These are phyloP conservation scores for Trichechus manatus DNA, from an alignment of 2,113 vertebrate species.

Conservation along the genomic window DNA sequence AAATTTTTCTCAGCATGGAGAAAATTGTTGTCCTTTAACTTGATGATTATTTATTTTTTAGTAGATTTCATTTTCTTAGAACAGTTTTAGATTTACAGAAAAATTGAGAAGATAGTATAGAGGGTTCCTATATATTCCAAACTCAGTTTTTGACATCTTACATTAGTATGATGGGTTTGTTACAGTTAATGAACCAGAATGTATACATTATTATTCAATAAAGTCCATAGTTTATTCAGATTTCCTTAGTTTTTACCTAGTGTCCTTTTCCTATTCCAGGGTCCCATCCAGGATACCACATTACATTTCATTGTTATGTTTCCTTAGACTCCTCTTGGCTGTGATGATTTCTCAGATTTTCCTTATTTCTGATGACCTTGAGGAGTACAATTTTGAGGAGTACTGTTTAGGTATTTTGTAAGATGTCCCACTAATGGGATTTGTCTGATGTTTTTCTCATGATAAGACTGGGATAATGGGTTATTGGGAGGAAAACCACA, in stretches of 20 bases:
- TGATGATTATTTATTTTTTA: slow-evolving; percentile 23
- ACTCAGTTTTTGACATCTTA: neutral
- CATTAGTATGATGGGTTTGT: neutral
- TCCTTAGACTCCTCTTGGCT: neutral
- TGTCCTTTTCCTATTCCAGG: neutral
- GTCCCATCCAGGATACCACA: neutral
- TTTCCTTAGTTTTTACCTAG: slow-evolving; percentile 2
- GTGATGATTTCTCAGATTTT: neutral
- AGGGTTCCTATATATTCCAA: neutral
- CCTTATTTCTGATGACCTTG: neutral
- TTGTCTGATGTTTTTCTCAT: neutral
- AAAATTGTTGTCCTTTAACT: neutral
- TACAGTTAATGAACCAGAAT: neutral
- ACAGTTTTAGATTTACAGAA: slow-evolving; percentile 8
- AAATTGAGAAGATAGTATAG: neutral
- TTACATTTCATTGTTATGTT: neutral
- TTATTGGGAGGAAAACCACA: neutral
- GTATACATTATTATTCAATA: neutral
- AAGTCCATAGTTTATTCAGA: slow-evolving; percentile 1
- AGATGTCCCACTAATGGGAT: neutral
- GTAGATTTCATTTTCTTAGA: neutral
- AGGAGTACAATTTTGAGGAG: neutral
- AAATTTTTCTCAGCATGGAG: neutral
- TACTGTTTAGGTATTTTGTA: neutral
- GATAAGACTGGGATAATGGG: neutral